These are phyloP conservation scores for Emydocephalus ijimae DNA, from an alignment of 2,113 vertebrate species.

Conservation along the genomic window DNA sequence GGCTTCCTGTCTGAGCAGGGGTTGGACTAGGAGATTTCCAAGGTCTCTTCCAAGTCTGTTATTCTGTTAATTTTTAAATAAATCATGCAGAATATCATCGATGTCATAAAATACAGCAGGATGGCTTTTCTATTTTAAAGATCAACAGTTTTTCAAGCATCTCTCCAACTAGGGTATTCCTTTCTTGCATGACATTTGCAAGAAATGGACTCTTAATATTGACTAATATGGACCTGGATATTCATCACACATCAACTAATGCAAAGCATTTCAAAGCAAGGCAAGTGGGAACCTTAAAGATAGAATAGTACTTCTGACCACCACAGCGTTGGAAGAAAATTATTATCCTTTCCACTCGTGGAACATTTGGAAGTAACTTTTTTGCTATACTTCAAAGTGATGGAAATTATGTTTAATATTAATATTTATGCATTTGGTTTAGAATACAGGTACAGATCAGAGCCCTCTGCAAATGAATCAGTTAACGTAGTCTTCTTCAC, in stretches of 20 bases:
- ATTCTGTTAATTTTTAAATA: not conserved
- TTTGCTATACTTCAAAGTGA: not conserved
- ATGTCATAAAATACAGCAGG: not conserved
- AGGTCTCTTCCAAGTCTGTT: not conserved
- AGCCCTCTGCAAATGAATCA: not conserved
- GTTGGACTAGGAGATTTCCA: not conserved
- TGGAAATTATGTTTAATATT: not conserved
- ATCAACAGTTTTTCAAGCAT: not conserved
- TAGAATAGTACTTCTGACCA: not conserved
- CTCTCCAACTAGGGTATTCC: not conserved
- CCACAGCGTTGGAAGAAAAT: not conserved
- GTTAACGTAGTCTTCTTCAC: not conserved
- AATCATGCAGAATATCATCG: not conserved
- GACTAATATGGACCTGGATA: not conserved
- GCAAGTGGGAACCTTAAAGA: not conserved
- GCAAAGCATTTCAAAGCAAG: not conserved
- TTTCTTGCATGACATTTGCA: not conserved
- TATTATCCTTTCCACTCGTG: not conserved
- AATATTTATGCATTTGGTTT: not conserved
- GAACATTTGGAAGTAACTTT: not conserved
- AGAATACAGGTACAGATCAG: not conserved
- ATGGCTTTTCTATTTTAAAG: not conserved
- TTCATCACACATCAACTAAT: not conserved
- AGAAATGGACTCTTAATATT: not conserved
- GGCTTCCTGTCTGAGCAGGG: not conserved